Evolutionary conservation across 1,140 invertebrate genomes (phyloP).

Genomic region (Apis mellifera): Amel_HAv3.1 CM009937.2:3078501-3079000

Average conservation of each 20-base stretch:
- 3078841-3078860: constrained; percentile 66
- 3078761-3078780: constrained; percentile 16
- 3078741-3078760: neutral
- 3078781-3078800: constrained; percentile 59
- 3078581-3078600: no score
- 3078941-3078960: neutral
- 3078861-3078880: constrained; percentile 61
- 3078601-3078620: no score
- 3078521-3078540: neutral
- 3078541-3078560: no score
- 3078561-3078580: no score
- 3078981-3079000: neutral
- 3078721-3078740: neutral
- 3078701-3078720: neutral
- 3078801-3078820: constrained; percentile 76
- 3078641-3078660: neutral
- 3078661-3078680: neutral
- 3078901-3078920: constrained; percentile 76
- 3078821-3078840: constrained; percentile 78
- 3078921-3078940: constrained; percentile 71
- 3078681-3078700: neutral
- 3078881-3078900: constrained; percentile 62
- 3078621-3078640: no score
- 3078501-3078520: no score
- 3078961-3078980: neutral